phyloP scores from a whole-genome alignment of 2,113 vertebrate species.

The Psittacus erithacus region DNA sequence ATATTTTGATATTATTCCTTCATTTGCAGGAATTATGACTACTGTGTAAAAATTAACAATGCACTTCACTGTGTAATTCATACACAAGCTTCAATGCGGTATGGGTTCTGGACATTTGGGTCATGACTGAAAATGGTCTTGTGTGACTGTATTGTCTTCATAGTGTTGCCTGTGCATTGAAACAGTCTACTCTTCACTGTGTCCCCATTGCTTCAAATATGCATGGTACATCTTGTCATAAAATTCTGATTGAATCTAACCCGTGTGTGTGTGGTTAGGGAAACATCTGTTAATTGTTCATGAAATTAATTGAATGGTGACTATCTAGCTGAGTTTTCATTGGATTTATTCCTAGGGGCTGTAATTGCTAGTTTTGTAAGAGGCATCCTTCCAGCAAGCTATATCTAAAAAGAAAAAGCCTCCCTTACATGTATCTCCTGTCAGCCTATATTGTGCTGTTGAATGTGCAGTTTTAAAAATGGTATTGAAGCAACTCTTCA shows the following conservation, averaged over 20 bases:
- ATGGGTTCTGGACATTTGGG: not conserved
- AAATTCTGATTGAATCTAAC: constrained; percentile 52
- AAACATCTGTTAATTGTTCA: constrained; percentile 62
- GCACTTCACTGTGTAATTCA: not conserved
- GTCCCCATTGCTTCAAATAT: not conserved
- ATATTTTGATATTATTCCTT: not conserved
- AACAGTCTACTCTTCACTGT: not conserved
- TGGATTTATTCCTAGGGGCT: not conserved
- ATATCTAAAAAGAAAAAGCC: not conserved
- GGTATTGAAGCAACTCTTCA: constrained; percentile 7
- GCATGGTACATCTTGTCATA: not conserved
- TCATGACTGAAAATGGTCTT: not conserved
- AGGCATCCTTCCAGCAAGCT: not conserved
- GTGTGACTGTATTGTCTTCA: not conserved
- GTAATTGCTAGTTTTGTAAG: not conserved
- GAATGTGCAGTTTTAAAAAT: not conserved
- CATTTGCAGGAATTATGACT: not conserved
- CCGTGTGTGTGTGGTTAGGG: constrained; percentile 18
- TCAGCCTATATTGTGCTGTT: not conserved
- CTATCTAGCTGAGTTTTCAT: constrained; percentile 15
- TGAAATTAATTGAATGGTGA: constrained; percentile 29
- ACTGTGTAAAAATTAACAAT: not conserved
- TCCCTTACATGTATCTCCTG: not conserved
- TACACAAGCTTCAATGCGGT: not conserved
- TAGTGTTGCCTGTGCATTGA: not conserved